phyloP scores from a whole-genome alignment of 2,888 invertebrate genomes.

The Eilema depressum region DNA sequence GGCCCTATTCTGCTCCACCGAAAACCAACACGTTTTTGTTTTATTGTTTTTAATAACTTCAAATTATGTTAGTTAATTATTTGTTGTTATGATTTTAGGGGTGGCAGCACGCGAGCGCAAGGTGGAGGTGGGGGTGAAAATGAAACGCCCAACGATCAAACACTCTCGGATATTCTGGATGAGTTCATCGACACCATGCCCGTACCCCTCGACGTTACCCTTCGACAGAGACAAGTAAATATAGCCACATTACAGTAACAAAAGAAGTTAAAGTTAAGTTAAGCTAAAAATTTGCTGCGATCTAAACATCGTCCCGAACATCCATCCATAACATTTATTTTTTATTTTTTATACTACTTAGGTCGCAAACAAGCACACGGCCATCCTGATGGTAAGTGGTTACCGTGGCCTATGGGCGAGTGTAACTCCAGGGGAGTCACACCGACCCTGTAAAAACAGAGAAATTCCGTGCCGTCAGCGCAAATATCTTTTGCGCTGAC shows the following conservation, averaged over 20 bases:
- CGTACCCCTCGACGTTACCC: conserved; percentile 73
- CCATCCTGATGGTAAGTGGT: too few species aligned
- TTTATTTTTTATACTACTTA: too few species aligned
- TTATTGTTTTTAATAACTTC: background rate
- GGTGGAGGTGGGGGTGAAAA: conserved; percentile 74
- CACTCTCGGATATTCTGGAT: conserved; percentile 94
- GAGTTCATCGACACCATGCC: conserved; percentile 94
- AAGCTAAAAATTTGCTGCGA: background rate
- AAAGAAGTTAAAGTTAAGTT: background rate
- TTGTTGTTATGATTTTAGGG: conserved; percentile 59
- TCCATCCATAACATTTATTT: background rate
- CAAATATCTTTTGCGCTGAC: too few species aligned
- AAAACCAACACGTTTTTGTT: background rate
- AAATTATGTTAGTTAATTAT: background rate
- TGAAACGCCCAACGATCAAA: conserved; percentile 88
- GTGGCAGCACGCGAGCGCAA: conserved; percentile 61
- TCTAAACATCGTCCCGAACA: background rate
- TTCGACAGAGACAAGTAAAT: conserved; percentile 56
- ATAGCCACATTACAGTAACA: background rate
- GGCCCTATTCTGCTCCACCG: too few species aligned
- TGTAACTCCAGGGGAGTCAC: too few species aligned
- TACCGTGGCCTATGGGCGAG: too few species aligned
- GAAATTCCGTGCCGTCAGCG: too few species aligned
- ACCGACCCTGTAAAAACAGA: too few species aligned
- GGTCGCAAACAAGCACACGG: too few species aligned